Conservation (phyloP, 1,140 invertebrate species). For the Papilio polytes region DNA sequence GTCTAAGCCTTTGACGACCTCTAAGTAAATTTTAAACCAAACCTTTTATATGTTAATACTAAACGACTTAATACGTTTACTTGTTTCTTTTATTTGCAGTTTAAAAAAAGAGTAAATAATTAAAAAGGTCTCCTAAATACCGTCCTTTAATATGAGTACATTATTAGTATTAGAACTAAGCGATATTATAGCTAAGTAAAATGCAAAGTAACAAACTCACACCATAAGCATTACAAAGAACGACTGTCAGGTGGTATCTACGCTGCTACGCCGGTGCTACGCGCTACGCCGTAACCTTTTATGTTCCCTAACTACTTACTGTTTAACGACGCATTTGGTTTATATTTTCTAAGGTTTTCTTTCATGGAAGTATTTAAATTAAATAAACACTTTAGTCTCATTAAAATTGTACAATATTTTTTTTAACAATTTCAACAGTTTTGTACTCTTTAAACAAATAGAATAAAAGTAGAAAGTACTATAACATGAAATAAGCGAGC, state of each 20-base stretch:
- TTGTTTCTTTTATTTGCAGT: background rate
- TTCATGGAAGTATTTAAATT: background rate
- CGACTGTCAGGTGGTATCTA: background rate
- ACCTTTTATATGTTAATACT: slow-evolving; percentile 9
- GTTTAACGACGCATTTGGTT: background rate
- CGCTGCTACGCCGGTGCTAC: background rate
- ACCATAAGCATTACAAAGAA: slow-evolving; percentile 5
- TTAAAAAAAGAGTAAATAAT: background rate
- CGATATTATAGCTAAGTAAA: background rate
- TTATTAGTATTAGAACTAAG: background rate
- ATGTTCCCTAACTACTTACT: background rate
- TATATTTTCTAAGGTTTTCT: background rate
- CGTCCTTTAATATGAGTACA: background rate
- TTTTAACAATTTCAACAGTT: background rate
- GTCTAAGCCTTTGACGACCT: slow-evolving; percentile 10
- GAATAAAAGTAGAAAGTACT: background rate
- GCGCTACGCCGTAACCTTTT: slow-evolving; percentile 17
- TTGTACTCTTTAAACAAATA: background rate
- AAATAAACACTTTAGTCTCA: background rate
- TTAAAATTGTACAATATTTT: background rate
- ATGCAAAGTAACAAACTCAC: slow-evolving; percentile 6
- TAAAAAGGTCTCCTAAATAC: background rate
- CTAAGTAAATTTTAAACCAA: slow-evolving; percentile 14
- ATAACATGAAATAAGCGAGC: background rate
- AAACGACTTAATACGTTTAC: background rate